A percentile compares a stretch with the other conserved stretches of the same genome.
phyloP scores from a whole-genome alignment of 1,140 invertebrate genomes.

The Drosophila rufa region DNA sequence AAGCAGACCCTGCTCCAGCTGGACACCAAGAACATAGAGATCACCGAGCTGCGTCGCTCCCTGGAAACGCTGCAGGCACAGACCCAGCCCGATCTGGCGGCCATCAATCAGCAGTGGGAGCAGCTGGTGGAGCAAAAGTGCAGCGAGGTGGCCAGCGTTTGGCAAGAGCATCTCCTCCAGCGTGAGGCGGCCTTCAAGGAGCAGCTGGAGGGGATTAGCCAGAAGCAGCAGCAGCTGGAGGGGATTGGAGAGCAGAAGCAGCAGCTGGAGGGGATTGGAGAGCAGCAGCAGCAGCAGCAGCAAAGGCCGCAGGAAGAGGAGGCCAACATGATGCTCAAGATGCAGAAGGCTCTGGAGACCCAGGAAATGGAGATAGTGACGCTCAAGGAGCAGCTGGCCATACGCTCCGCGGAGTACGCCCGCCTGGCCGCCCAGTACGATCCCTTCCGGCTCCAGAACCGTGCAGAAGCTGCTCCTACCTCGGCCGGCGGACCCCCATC shows the following conservation, averaged over 20 bases:
- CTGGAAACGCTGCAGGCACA: slow-evolving; percentile 70
- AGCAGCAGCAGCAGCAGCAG: not conserved
- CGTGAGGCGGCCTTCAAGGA: slow-evolving; percentile 87
- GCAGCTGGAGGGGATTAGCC: slow-evolving; percentile 47
- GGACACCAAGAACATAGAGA: slow-evolving; percentile 81
- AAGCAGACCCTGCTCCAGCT: slow-evolving; percentile 73
- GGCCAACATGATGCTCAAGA: slow-evolving; percentile 62
- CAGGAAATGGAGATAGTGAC: slow-evolving; percentile 90
- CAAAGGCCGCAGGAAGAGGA: not conserved
- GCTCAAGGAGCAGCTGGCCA: slow-evolving; percentile 88
- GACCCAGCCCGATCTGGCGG: slow-evolving; percentile 34
- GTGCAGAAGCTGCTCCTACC: slow-evolving; percentile 10
- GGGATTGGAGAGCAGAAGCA: slow-evolving; percentile 28
- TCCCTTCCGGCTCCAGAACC: slow-evolving; percentile 79
- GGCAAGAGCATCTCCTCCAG: slow-evolving; percentile 88
- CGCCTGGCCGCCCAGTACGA: slow-evolving; percentile 83
- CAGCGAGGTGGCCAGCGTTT: slow-evolving; percentile 88
- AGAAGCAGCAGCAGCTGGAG: slow-evolving; percentile 44
- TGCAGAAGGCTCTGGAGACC: slow-evolving; percentile 87
- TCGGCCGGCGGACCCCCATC: slow-evolving; percentile 17
- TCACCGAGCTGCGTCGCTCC: slow-evolving; percentile 70
- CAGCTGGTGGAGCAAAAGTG: slow-evolving; percentile 88
- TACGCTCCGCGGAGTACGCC: slow-evolving; percentile 85
- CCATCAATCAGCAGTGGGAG: slow-evolving; percentile 85
- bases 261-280: slow-evolving; percentile 2